Evolutionary conservation across 2,888 invertebrate species (phyloP), one percentile per base, ranked within the genome.

Genomic region (Chorisops tibialis): DNA sequence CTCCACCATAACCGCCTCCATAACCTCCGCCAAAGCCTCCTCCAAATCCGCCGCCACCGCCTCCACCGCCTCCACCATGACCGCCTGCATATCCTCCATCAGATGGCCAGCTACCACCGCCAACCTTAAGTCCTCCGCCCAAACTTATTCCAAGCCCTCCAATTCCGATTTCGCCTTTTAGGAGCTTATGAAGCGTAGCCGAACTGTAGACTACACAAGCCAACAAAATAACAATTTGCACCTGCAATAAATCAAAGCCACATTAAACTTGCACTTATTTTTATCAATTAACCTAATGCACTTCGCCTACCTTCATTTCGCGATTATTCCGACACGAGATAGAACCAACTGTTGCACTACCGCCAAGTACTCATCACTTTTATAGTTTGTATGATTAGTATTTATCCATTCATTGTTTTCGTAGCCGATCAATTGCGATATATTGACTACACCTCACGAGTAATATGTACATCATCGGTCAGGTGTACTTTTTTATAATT

Each of bases 281-380:
- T 30, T 7, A 30, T 7, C 3, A 30, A 30, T 30, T 30, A 30
- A 30, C 30, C 30, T 30, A 9, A 7, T 2, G 2, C 30, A 41
- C 22, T 4, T 2, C 9, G 21, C 56, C 43, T 18, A 56, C 56
- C 30, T 56, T 56, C 56, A 56, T 56, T 19, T 16, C 14, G 11
- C 45, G 18, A 30, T 18, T 24, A 12, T 30, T 14, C 45, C 45
- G 24, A 30, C 30, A 19, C 30, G 30, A 35, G 43, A 45, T 30
- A 56, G 43, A 56, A 45, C 19, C 24, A 45, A 56, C 56, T 56
- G 45, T 43, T 56, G 45, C 30, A 30, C n/a, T 4, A 30, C 11
- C 21, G 14, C 6, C 9, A 4, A 56, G 18, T 41, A n/a, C 41
- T 45, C 45, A 56, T 43, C 30, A 56, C 56, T 56, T 56, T 56